A percentile compares a stretch with the other conserved stretches of the same genome.
These are phyloP conservation scores for Plutomurus gul DNA, from an alignment of 1,140 invertebrate species.

Conservation along the genomic window DNA sequence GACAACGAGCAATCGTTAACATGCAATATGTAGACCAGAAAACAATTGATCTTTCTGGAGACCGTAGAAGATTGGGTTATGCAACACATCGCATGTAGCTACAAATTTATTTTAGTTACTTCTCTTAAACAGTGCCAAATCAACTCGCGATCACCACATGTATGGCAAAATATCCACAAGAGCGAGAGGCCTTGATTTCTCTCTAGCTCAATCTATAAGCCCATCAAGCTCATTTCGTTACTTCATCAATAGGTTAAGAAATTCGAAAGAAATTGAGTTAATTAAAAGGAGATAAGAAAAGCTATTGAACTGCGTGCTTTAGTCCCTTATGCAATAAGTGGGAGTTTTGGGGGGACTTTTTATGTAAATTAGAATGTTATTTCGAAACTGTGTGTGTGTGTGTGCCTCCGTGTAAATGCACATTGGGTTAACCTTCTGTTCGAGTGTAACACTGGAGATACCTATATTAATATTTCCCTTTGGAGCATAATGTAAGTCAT, in stretches of 20 bases:
- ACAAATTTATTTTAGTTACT: too few species aligned
- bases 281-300: not conserved
- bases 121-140: too few species aligned
- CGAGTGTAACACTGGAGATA: not conserved
- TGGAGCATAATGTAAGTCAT: not conserved
- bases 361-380: too few species aligned
- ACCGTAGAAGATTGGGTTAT: too few species aligned
- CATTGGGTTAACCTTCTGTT: not conserved
- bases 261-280: slow-evolving; percentile 3
- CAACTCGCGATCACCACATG: too few species aligned
- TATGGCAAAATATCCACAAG: too few species aligned
- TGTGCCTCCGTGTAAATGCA: too few species aligned
- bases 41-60: not conserved
- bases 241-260: not conserved
- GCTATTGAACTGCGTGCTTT: not conserved
- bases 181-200: too few species aligned
- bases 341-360: not conserved
- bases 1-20: not conserved
- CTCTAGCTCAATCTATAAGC: too few species aligned
- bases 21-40: not conserved
- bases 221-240: too few species aligned
- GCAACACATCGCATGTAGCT: too few species aligned
- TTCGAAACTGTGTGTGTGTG: too few species aligned
- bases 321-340: not conserved
- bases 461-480: not conserved